Evolutionary conservation across 2,888 invertebrate species (phyloP).

Genomic region (Trypoxylon attenuatum): DNA sequence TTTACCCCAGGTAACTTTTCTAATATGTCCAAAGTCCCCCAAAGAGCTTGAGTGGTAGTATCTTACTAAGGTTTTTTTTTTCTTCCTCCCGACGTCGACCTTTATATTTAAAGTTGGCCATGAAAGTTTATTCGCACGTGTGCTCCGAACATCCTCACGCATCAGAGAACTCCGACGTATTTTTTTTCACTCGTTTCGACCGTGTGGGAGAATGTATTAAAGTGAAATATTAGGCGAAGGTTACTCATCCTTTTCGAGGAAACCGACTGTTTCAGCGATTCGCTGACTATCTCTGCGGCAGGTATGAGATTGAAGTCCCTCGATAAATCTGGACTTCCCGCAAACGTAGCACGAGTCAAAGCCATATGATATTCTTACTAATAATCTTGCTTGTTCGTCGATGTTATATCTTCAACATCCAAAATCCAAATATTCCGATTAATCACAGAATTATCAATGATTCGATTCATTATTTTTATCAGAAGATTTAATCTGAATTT

Average conservation of each 20-base stretch:
- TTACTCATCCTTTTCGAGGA: neutral
- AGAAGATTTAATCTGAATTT: no score
- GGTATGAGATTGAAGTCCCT: neutral
- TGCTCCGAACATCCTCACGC: neutral
- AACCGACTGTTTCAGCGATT: constrained; percentile 5
- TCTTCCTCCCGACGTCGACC: no score
- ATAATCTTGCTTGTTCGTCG: neutral
- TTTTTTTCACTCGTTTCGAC: neutral
- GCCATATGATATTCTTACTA: neutral
- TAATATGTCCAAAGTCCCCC: no score
- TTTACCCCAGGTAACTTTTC: no score
- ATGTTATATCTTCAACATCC: no score
- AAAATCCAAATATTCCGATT: no score
- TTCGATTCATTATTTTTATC: no score
- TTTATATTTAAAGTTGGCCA: no score
- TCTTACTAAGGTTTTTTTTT: no score
- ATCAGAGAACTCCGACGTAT: neutral
- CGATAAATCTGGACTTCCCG: constrained; percentile 16
- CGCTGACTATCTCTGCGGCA: neutral
- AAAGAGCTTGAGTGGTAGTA: no score
- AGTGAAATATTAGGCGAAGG: neutral
- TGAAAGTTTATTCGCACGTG: neutral
- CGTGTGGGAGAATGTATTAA: neutral
- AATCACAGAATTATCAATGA: no score
- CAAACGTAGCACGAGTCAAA: constrained; percentile 9